Conservation (phyloP, 2,797 vertebrate species). For the Aulostomus chinensis region DNA sequence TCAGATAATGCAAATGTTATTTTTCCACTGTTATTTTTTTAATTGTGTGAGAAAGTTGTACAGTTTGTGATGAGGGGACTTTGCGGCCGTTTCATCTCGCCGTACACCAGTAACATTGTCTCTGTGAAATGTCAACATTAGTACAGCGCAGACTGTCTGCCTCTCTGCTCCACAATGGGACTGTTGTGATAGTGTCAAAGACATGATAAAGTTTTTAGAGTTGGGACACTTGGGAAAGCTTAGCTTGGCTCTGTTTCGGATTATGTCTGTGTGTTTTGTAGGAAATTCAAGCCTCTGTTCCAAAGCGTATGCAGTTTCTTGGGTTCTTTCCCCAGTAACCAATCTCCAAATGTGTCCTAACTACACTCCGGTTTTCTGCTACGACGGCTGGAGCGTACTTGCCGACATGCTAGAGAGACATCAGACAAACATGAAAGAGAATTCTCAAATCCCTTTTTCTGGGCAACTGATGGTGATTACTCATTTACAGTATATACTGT, state of each 20-base stretch:
- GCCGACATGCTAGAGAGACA: not conserved
- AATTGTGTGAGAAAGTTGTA: constrained; percentile 51
- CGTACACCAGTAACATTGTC: constrained; percentile 31
- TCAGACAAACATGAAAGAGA: constrained; percentile 2
- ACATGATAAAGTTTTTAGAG: constrained; percentile 42
- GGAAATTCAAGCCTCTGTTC: constrained; percentile 9
- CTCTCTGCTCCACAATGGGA: constrained; percentile 47
- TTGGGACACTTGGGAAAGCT: constrained; percentile 45
- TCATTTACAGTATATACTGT: too few species aligned
- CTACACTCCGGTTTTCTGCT: constrained; percentile 3
- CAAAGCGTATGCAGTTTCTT: constrained; percentile 5
- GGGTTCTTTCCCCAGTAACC: not conserved
- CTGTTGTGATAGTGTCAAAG: constrained; percentile 47
- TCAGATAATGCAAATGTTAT: too few species aligned
- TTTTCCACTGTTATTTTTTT: constrained; percentile 38
- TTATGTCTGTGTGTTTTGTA: constrained; percentile 16
- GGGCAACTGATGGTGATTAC: too few species aligned
- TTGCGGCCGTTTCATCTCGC: constrained; percentile 25
- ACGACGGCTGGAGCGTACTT: constrained; percentile 8
- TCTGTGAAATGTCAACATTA: constrained; percentile 65
- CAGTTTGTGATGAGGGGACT: constrained; percentile 21
- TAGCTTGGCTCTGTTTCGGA: constrained; percentile 33
- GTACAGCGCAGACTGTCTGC: constrained; percentile 59
- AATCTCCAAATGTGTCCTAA: not conserved
- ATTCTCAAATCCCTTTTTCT: too few species aligned